These are phyloP conservation scores for Megalopta genalis DNA, from an alignment of 1,140 invertebrate genomes.

Conservation along the genomic window DNA sequence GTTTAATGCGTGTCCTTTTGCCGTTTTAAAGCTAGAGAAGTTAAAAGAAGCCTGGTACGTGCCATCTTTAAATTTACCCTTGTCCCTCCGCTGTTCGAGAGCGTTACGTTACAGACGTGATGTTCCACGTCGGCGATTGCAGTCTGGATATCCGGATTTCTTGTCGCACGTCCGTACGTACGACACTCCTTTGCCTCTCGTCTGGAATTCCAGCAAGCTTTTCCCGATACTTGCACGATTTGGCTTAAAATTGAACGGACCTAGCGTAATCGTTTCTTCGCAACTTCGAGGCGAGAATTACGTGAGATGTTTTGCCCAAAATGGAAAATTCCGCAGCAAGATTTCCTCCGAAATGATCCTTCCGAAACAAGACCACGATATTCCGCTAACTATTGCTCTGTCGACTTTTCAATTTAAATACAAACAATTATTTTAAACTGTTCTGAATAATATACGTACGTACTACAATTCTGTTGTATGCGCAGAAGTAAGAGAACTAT, in stretches of 20 bases:
- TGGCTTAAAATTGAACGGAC: slow-evolving; percentile 1
- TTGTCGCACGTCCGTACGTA: slow-evolving; percentile 9
- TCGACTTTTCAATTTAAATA: too few relatives aligned
- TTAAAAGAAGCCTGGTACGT: slow-evolving; percentile 26
- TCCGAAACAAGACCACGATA: too few relatives aligned
- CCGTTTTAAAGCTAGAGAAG: slow-evolving; percentile 13
- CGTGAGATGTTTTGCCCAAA: neutral
- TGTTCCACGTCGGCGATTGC: slow-evolving; percentile 36
- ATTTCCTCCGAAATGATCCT: neutral
- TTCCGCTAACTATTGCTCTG: too few relatives aligned
- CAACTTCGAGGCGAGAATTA: neutral
- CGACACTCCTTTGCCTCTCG: slow-evolving; percentile 21
- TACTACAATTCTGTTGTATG: too few relatives aligned
- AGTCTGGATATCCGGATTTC: slow-evolving; percentile 20
- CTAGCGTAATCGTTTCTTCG: slow-evolving; percentile 18
- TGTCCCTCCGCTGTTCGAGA: neutral
- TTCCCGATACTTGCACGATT: slow-evolving; percentile 10
- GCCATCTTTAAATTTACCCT: slow-evolving; percentile 31
- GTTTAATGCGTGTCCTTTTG: slow-evolving; percentile 25
- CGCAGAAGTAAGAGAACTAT: too few relatives aligned
- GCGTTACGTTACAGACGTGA: slow-evolving; percentile 39
- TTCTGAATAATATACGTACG: too few relatives aligned
- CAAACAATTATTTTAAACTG: too few relatives aligned
- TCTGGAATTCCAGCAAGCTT: slow-evolving; percentile 16
- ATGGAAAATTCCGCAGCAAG: neutral